Base-by-base conservation (phyloP, 1,140 invertebrate species). In the Steinernema feltiae region DNA sequence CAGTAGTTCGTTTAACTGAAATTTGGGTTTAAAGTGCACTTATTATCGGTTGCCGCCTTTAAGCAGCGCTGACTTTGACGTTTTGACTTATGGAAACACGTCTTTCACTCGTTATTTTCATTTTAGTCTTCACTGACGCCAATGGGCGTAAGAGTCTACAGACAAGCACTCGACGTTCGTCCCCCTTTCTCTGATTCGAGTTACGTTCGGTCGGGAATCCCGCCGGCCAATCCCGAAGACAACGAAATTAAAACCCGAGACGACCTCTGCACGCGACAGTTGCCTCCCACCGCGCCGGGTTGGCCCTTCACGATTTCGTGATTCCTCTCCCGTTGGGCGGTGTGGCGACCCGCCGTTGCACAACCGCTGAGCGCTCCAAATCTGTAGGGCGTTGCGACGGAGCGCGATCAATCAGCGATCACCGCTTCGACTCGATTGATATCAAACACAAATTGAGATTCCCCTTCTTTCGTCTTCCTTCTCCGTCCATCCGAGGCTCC, bases 391-490 rank as follows among this genome's bases (percentile, higher is more conserved):
- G 35, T 41, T 18, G 35, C 18, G n/a, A n/a, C n/a, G n/a, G n/a
- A n/a, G n/a, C 41, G n/a, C 53, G 53, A 63, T 63, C 53, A 63
- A 63, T 63, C 53, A 21, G 53, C 24, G 53, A 63, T 63, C 53
- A 7, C 7, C 35, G 35, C 35, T 41, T 41, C 35, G 18, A 41
- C 18, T 41, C 35, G 12, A n/a, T 46, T 46, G 7, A n/a, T 12
- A 46, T n/a, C 53, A 63, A 63, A 63, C 7, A 63, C 53, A 63
- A 27, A 63, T 27, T 21, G 53, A 3, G 53, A 15, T 63, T 63
- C 53, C 12, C 53, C 3, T 27, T 63, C 24, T 63, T 27, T 21
- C 53, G 15, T 63, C 53, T 63, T 63, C 53, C 53, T 63, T n/a
- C 53, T 27, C 24, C 24, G 15, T 63, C 12, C 53, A 7, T 63